These are phyloP conservation scores for Thelaira solivaga DNA, from an alignment of 2,888 invertebrate genomes.

Conservation along the genomic window DNA sequence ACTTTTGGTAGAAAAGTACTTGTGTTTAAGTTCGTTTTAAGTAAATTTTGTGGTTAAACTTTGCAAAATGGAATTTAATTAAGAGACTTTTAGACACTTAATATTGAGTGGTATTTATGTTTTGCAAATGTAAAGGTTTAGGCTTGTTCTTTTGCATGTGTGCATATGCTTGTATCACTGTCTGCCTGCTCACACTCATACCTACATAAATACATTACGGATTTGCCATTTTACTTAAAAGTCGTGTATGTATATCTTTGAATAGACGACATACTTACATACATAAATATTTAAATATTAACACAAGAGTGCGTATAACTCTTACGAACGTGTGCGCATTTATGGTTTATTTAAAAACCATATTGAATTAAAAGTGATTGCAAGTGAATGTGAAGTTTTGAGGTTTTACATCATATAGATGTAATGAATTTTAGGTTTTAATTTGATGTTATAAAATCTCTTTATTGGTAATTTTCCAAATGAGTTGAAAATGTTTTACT, in stretches of 20 bases:
- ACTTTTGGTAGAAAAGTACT: slow-evolving; percentile 46
- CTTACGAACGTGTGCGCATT: slow-evolving; percentile 1
- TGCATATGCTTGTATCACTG: background rate
- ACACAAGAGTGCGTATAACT: slow-evolving; percentile 1
- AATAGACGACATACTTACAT: slow-evolving; percentile 2
- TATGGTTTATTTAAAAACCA: slow-evolving; percentile 10
- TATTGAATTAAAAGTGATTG: slow-evolving; percentile 29
- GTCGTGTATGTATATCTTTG: background rate
- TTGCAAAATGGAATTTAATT: slow-evolving; percentile 60
- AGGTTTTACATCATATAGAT: background rate
- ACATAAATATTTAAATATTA: slow-evolving; percentile 3
- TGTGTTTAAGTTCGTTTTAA: slow-evolving; percentile 51
- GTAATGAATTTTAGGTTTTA: background rate
- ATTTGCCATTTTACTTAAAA: no score
- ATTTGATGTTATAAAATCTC: no score
- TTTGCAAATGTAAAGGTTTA: no score
- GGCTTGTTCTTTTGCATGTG: background rate
- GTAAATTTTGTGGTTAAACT: slow-evolving; percentile 61
- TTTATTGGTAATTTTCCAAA: no score
- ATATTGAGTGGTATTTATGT: slow-evolving; percentile 49
- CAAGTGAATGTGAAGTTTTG: slow-evolving; percentile 10
- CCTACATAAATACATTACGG: no score
- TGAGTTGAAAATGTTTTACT: no score
- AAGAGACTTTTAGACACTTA: slow-evolving; percentile 57
- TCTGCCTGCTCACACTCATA: background rate